Base-by-base conservation (phyloP, 2,888 invertebrate genomes). In the Stegana nigrithorax region DNA sequence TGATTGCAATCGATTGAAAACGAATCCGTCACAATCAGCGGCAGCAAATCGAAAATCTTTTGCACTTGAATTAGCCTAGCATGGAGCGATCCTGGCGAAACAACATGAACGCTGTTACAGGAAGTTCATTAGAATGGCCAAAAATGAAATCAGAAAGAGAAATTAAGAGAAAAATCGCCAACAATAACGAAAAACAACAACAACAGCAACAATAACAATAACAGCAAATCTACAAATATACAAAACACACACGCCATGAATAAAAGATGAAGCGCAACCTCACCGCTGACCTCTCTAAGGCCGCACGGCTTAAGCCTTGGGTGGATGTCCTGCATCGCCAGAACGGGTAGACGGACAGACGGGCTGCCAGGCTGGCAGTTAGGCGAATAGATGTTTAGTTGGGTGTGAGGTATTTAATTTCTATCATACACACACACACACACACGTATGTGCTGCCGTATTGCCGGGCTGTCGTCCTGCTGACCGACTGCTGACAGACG, bases 41-140 rank as follows among this genome's bases (percentile, higher is more conserved):
- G 57, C 75, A 59, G 45, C 23, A 67, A 62, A 78, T 74, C 75
- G 50, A 29, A 65, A 62, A 76, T 77, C 79, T 71, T 68, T 76
- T 77, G 77, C 77, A 75, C 71, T 76, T 78, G 75, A 77, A 71
- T 76, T 64, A 70, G 70, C 75, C 68, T 58, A 50, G 68, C 26
- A 73, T 66, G 36, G 64, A 57, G 59, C 32, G 59, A 50, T 12
- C 12, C 6, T 7, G 21, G 27, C n/a, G 14, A 19, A 36, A 29
- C 27, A 51, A 59, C 60, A 59, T 42, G 42, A 21, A 59, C 59
- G 53, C 36, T 60, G 64, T 64, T 21, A 70, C 79, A 78, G 75
- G 75, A 75, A 74, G 79, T 78, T 75, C 75, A 75, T 78, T 75
- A 75, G 79, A 73, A 73, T 75, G 75, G 71, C 70, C 77, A 75